These are phyloP conservation scores for Neoitamus cyanurus DNA, from an alignment of 2,888 invertebrate genomes.

Conservation along the genomic window DNA sequence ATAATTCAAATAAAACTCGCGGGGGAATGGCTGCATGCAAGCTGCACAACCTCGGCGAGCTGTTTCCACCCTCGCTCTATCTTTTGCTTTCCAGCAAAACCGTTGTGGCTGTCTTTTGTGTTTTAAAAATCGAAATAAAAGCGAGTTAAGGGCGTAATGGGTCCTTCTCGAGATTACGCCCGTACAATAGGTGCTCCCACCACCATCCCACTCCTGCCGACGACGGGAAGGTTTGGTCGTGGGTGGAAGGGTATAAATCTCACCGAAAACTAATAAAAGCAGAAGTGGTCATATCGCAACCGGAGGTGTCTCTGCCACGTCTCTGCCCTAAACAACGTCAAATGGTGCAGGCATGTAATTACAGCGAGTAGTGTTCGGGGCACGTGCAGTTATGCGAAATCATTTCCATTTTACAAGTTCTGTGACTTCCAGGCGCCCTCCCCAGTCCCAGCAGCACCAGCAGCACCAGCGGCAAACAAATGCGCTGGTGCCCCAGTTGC, in stretches of 20 bases:
- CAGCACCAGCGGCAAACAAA: background rate
- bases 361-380: background rate
- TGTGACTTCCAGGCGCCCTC: background rate
- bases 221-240: too few species aligned
- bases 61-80: background rate
- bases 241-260: background rate
- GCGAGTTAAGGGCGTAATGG: background rate
- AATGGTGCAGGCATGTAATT: conserved; percentile 8
- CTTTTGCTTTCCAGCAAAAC: background rate
- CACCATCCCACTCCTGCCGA: background rate
- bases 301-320: background rate
- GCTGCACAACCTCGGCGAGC: background rate
- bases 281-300: conserved; percentile 75
- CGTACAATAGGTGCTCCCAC: background rate
- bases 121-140: background rate
- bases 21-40: background rate
- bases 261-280: conserved; percentile 57
- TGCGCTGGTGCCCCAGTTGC: conserved; percentile 16
- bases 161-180: background rate
- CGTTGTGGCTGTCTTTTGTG: background rate
- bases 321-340: background rate
- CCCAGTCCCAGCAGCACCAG: background rate
- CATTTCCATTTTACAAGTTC: conserved; percentile 9
- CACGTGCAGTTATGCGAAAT: conserved; percentile 22
- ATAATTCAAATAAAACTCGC: background rate